Base-by-base conservation (phyloP, 2,888 invertebrate species). In the Lepidocyrtoides sp. region DNA sequence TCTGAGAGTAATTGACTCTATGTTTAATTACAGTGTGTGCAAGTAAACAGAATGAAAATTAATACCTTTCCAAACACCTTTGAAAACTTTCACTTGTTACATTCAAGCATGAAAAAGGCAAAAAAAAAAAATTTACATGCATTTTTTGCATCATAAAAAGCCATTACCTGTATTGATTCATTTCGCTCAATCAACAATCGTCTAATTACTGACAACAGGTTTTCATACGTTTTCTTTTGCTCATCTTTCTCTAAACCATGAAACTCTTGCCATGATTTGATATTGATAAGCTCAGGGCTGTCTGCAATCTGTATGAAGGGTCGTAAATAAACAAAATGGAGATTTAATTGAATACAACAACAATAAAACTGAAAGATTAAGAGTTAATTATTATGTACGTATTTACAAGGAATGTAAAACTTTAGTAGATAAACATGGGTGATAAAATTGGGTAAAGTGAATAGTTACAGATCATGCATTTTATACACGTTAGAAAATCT, bases 191-290 rank as follows among this genome's bases (percentile, higher is more conserved):
- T 88, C 41, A 94, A 44, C 44, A 93, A 83, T 23, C 92, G 66
- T 63, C 94, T 91, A 36, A 93, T 89, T 32, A 93, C 86, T 2
- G 82, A 82, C 48, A 94, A 91, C 60, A 93, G 81, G 69, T 85
- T 91, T 85, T 94, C 93, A 85, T 94, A 94, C 51, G 93, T 92
- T 86, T 93, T 93, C 85, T 93, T 91, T 82, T 93, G 93, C 41
- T 93, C 93, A 23, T 89, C 93, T 14, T 77, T 75, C 8, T 91
- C 91, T n/a, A 92, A 54, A 26, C 60, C 87, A 26, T 87, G 86
- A 79, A 91, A 91, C 23, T 93, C 93, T 57, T 92, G 81, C 93
- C 93, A 94, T 44, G 93, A 93, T 66, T 93, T 93, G 7, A 94
- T 91, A 82, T 93, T 92, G 20, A 94, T 85, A 81, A 94, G 89